Evolutionary conservation across 2,113 vertebrate genomes (phyloP).

Genomic region (Psilopogon haemacephalus): DNA sequence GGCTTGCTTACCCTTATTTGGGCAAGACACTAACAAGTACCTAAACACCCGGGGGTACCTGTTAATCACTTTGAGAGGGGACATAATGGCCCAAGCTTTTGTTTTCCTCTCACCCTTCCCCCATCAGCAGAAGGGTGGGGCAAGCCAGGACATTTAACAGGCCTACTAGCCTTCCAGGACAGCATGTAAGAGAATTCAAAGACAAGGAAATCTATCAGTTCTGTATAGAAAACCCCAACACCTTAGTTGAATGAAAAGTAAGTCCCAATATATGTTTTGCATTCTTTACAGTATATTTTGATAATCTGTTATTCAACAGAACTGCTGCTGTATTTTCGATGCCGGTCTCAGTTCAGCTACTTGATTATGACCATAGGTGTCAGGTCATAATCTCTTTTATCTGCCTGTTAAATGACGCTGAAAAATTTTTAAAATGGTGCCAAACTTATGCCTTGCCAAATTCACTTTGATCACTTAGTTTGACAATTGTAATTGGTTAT

Average conservation of each 20-base stretch:
- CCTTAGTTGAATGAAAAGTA: neutral
- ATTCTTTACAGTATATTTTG: neutral
- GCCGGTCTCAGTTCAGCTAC: neutral
- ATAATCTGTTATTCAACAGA: neutral
- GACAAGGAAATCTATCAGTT: neutral
- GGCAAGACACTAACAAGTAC: no score
- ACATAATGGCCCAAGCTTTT: no score
- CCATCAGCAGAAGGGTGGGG: no score
- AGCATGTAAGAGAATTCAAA: neutral
- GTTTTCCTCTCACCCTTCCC: no score
- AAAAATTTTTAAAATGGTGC: neutral
- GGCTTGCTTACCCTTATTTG: no score
- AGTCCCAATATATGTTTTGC: neutral
- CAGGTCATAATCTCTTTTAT: neutral
- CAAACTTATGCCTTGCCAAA: neutral
- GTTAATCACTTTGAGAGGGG: no score
- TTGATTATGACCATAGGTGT: neutral
- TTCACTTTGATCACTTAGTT: neutral
- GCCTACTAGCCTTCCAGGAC: no score
- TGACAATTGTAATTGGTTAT: fast-evolving
- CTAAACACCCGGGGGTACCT: no score
- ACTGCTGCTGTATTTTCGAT: neutral
- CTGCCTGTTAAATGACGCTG: neutral
- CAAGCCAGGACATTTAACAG: no score
- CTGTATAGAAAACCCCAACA: neutral